Conservation (phyloP, 2,888 invertebrate genomes). For the Philopedon plagiatum region DNA sequence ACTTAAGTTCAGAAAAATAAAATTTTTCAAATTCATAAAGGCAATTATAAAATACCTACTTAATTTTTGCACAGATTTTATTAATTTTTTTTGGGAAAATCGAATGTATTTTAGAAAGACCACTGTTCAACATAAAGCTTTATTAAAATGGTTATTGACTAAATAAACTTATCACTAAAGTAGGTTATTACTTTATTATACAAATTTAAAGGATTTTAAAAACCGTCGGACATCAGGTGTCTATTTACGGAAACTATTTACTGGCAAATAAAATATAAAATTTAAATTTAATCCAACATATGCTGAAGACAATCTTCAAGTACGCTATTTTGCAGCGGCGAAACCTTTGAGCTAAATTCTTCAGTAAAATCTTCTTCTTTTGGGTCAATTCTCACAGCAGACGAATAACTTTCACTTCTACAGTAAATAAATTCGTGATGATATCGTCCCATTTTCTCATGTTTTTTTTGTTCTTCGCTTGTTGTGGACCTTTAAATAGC, state of each 20-base stretch:
- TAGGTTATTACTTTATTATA: too few relatives aligned
- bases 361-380: conserved; percentile 22
- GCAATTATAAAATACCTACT: too few relatives aligned
- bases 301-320: neutral
- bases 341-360: conserved; percentile 38
- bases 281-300: neutral
- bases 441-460: conserved; percentile 44
- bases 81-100: too few relatives aligned
- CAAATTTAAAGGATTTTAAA: too few relatives aligned
- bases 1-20: too few relatives aligned
- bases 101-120: too few relatives aligned
- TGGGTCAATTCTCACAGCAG: conserved; percentile 50
- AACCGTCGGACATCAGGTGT: neutral
- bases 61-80: too few relatives aligned
- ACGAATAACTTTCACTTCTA: conserved; percentile 49
- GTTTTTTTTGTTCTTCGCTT: conserved; percentile 24
- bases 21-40: too few relatives aligned
- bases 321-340: neutral
- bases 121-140: too few relatives aligned
- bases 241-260: neutral
- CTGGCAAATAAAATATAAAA: neutral
- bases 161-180: too few relatives aligned
- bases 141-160: too few relatives aligned
- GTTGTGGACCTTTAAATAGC: conserved; percentile 6
- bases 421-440: conserved; percentile 35